Percentiles rank a stretch among this genome's conserved stretches.
phyloP scores from a whole-genome alignment of 2,113 vertebrate genomes.

The Capreolus pygargus region DNA sequence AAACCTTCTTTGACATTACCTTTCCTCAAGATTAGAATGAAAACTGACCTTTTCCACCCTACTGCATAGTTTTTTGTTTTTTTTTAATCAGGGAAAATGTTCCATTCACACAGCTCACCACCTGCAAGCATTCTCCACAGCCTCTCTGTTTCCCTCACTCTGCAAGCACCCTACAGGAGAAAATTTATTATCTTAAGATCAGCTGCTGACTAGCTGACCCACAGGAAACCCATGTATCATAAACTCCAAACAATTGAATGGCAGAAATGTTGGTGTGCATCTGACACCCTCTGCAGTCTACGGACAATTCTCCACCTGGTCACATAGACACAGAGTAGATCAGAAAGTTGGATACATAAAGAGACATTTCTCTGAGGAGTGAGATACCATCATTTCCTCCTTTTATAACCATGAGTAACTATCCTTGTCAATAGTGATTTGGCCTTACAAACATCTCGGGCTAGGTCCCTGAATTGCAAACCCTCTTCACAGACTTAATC shows the following conservation, averaged over 20 bases:
- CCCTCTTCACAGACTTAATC: not conserved
- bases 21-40: not conserved
- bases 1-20: not conserved
- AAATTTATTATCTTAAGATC: not conserved
- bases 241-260: not conserved
- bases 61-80: not conserved
- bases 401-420: not conserved
- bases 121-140: not conserved
- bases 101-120: not conserved
- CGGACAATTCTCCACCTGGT: not conserved
- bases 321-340: not conserved
- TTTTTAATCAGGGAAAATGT: not conserved
- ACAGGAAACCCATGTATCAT: not conserved
- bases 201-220: not conserved
- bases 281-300: not conserved
- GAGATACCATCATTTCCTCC: not conserved
- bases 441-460: not conserved
- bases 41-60: not conserved
- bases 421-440: not conserved
- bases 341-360: not conserved
- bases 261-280: not conserved
- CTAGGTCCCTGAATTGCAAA: not conserved
- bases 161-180: not conserved
- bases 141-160: not conserved
- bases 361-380: not conserved